phyloP scores from a whole-genome alignment of 2,888 invertebrate genomes.

The Oegoconia quadripuncta region DNA sequence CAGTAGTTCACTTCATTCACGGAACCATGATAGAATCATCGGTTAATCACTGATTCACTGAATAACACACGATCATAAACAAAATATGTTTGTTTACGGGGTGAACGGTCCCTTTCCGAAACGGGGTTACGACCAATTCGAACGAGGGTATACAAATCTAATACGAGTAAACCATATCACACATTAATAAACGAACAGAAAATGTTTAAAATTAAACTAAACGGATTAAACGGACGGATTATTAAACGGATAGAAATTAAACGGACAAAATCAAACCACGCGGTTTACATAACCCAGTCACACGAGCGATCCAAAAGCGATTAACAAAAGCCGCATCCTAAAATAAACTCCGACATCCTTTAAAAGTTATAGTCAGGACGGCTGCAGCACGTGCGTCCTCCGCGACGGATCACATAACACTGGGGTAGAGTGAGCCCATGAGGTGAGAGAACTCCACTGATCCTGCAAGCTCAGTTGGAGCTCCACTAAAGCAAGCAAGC shows the following conservation, averaged over 20 bases:
- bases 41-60: conserved; percentile 19
- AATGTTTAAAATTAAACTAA: background rate
- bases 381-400: conserved; percentile 43
- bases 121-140: conserved; percentile 44
- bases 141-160: conserved; percentile 36
- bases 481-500: too few relatives aligned
- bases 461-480: too few relatives aligned
- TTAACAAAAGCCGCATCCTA: conserved; percentile 50
- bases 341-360: conserved; percentile 63
- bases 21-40: conserved; percentile 24
- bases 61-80: conserved; percentile 32
- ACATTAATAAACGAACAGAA: background rate
- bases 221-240: too few relatives aligned
- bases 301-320: conserved; percentile 49
- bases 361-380: conserved; percentile 34
- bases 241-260: background rate
- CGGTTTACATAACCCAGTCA: conserved; percentile 26
- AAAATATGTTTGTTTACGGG: conserved; percentile 38
- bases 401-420: conserved; percentile 46
- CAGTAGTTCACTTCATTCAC: conserved; percentile 31
- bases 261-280: background rate
- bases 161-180: conserved; percentile 26
- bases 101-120: conserved; percentile 43
- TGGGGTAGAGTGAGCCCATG: too few relatives aligned
- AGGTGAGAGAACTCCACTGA: too few relatives aligned